Conservation (phyloP, 1,140 invertebrate species). For the Helicoverpa armigera region DNA sequence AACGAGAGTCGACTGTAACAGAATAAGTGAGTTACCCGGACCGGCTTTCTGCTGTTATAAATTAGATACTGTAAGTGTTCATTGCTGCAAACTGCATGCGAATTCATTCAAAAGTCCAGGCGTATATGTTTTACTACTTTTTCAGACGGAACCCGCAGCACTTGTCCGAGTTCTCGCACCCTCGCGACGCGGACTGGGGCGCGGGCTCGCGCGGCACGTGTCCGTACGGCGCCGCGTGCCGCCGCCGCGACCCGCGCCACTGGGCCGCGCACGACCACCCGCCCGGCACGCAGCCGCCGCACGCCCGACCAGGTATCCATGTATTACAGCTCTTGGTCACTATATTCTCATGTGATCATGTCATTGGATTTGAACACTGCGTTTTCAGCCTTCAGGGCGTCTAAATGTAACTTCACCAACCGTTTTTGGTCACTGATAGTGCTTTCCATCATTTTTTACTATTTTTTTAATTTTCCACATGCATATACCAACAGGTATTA, state of each 20-base stretch:
- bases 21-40: too few relatives aligned
- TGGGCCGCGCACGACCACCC: conserved; percentile 70
- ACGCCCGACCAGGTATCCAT: conserved; percentile 55
- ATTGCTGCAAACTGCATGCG: too few relatives aligned
- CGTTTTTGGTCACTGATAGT: too few relatives aligned
- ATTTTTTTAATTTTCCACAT: too few relatives aligned
- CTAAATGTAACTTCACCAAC: too few relatives aligned
- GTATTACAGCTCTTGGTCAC: too few relatives aligned
- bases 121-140: background rate
- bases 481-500: background rate
- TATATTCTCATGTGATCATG: too few relatives aligned
- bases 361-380: too few relatives aligned
- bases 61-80: background rate
- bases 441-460: too few relatives aligned
- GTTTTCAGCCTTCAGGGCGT: too few relatives aligned
- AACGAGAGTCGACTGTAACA: too few relatives aligned
- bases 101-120: background rate
- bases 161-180: conserved; percentile 72
- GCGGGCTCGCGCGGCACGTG: conserved; percentile 60
- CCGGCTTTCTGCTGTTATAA: background rate
- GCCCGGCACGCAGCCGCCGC: conserved; percentile 60
- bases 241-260: conserved; percentile 66
- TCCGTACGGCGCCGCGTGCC: conserved; percentile 68
- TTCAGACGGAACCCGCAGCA: conserved; percentile 71
- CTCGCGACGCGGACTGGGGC: conserved; percentile 73